Evolutionary conservation across 2,888 invertebrate species (phyloP).

Genomic region (Athalia cordata): DNA sequence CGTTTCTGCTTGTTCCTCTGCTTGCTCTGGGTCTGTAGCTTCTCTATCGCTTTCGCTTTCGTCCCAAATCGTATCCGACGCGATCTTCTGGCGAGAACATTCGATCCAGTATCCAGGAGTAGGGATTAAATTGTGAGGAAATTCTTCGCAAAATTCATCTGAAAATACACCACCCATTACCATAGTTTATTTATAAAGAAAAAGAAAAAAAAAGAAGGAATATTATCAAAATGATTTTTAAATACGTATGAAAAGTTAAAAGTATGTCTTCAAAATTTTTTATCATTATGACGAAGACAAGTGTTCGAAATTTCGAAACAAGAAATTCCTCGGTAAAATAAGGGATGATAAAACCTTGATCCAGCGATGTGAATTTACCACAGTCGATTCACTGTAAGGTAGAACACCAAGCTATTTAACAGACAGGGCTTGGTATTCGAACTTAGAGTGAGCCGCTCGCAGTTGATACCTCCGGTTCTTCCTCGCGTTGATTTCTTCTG

Average conservation of each 20-base stretch:
- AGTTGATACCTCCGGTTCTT: conserved; percentile 52
- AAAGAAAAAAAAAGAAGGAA: neutral
- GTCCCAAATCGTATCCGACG: conserved; percentile 89
- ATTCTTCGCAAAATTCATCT: conserved; percentile 96
- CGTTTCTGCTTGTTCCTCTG: conserved; percentile 73
- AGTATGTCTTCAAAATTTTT: too few species aligned
- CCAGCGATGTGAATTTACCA: conserved; percentile 56
- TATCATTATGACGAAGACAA: too few species aligned
- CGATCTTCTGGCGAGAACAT: conserved; percentile 93
- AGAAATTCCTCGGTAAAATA: too few species aligned
- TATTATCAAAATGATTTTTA: too few species aligned
- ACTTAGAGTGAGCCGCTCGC: conserved; percentile 90
- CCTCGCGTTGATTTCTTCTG: conserved; percentile 1
- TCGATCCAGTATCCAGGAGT: conserved; percentile 97
- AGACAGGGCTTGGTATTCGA: conserved; percentile 91
- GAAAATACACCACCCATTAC: conserved; percentile 61
- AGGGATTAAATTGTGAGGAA: conserved; percentile 92
- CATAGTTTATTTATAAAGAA: neutral
- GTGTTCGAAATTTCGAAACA: too few species aligned
- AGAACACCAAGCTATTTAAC: conserved; percentile 92
- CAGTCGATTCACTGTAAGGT: conserved; percentile 94
- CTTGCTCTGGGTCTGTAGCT: conserved; percentile 76
- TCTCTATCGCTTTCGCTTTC: conserved; percentile 90
- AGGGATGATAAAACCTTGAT: conserved; percentile 2
- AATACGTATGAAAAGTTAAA: too few species aligned